Percentiles rank a stretch among this genome's conserved stretches.
Evolutionary conservation across 2,888 invertebrate species (phyloP).

Genomic region (Acanthoscelides obtectus): DNA sequence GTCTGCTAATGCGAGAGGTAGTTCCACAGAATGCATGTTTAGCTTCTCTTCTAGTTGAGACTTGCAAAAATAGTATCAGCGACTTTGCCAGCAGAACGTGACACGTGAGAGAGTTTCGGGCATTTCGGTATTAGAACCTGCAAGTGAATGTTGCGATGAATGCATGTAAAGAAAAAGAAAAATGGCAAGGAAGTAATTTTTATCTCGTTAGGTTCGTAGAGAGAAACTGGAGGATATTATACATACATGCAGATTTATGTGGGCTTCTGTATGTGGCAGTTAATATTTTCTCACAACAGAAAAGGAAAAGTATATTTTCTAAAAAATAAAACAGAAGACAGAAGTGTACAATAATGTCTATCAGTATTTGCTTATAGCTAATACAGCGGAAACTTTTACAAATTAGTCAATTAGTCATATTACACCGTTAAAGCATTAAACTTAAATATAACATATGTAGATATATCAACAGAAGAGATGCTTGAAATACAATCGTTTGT

Average conservation of each 20-base stretch:
- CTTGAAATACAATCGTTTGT: too few relatives aligned
- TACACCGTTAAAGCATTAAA: too few relatives aligned
- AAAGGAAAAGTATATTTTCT: too few relatives aligned
- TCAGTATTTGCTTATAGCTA: constrained; percentile 1
- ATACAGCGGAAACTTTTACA: too few relatives aligned
- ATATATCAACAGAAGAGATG: too few relatives aligned
- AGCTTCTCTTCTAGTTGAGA: not conserved
- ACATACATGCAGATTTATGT: not conserved
- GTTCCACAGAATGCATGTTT: constrained; percentile 1
- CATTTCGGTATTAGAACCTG: too few relatives aligned
- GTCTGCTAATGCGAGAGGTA: constrained; percentile 3
- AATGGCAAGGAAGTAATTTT: constrained; percentile 1
- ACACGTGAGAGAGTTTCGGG: too few relatives aligned
- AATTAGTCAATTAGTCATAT: too few relatives aligned
- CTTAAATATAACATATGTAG: too few relatives aligned
- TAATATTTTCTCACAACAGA: constrained; percentile 2
- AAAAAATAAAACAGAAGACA: not conserved
- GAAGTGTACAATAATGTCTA: not conserved
- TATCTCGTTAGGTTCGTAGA: constrained; percentile 1
- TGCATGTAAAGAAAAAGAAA: not conserved
- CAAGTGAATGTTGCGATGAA: too few relatives aligned
- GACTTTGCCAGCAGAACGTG: not conserved
- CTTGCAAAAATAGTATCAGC: not conserved
- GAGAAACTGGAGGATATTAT: not conserved
- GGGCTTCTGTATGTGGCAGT: constrained; percentile 1